Evolutionary conservation across 2,113 vertebrate genomes (phyloP), one percentile per base, ranked within the genome.

Genomic region (Seriola aureovittata): DNA sequence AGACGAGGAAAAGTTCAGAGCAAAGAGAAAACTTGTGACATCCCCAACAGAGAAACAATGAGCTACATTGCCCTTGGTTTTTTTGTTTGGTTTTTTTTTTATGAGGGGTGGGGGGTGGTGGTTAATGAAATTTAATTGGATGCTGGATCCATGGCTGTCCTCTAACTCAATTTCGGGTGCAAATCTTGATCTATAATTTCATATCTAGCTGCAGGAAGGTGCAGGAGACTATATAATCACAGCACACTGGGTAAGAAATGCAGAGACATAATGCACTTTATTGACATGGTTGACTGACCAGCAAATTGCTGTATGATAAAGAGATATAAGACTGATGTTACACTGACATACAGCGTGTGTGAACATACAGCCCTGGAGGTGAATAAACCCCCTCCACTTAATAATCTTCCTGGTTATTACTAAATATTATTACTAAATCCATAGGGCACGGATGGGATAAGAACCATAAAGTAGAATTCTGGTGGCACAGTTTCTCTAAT

Each of bases 151-250:
- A 19, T 23, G 8, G 23, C 21, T 42, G 23, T 50, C 36, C 11
- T 65, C 57, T 23, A 50, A 59, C 32, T 65, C 19, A 17, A 69
- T 63, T 63, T 58, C n/a, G 34, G n/a, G 38, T 71, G 59, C 4
- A 65, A 65, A 50, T 34, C 42, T 52, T 66, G 50, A 54, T 64
- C 16, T 52, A 29, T 62, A 66, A 67, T 46, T 81, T 55, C 48
- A 78, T 1, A 73, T 72, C 42, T 68, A 63, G 48, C 32, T 74
- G 58, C 2, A 0, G 54, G 21, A 59, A 55, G 67, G 55, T 60
- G 23, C 38, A 9, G 25, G 58, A 46, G 59, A 66, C 32, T 11
- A 23, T 32, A 42, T 50, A 57, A 75, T 58, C 48, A 50, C 32
- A 70, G 48, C 13, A 50, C 65, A 65, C 11, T 11, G 25, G 38